Conservation (phyloP, 2,888 invertebrate genomes). For the Ditylenchus weischeri region DNA sequence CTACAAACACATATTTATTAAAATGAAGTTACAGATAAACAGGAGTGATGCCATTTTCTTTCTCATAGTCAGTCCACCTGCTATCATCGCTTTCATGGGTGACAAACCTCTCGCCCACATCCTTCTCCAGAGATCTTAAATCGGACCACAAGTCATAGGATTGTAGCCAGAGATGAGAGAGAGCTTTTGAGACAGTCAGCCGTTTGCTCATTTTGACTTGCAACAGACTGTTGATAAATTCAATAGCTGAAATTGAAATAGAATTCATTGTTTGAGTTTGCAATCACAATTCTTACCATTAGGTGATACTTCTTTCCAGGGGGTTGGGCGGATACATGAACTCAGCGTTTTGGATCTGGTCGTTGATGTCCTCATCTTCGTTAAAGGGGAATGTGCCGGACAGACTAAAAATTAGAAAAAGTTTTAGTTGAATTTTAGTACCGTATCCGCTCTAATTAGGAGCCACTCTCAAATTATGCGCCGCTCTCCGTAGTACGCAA, state of each 20-base stretch:
- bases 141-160: slow-evolving; percentile 85
- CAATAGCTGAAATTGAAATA: slow-evolving; percentile 74
- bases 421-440: not conserved
- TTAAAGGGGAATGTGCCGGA: slow-evolving; percentile 99
- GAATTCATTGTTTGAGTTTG: not conserved
- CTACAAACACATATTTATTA: too few species aligned
- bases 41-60: slow-evolving; percentile 60
- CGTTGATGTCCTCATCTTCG: slow-evolving; percentile 98
- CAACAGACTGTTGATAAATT: slow-evolving; percentile 91
- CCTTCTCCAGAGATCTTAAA: slow-evolving; percentile 78
- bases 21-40: slow-evolving; percentile 36
- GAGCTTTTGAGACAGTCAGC: slow-evolving; percentile 75
- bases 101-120: slow-evolving; percentile 76
- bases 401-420: slow-evolving; percentile 66
- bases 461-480: too few species aligned
- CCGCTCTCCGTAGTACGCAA: too few species aligned
- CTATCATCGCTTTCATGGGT: slow-evolving; percentile 89
- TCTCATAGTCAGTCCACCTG: slow-evolving; percentile 73
- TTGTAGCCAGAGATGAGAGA: slow-evolving; percentile 92
- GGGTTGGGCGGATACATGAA: slow-evolving; percentile 98
- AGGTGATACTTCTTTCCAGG: slow-evolving; percentile 92
- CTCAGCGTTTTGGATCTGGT: slow-evolving; percentile 98
- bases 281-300: slow-evolving; percentile 74
- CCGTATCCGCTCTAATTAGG: too few species aligned
- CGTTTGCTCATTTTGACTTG: slow-evolving; percentile 72